Evolutionary conservation across 1,140 invertebrate species (phyloP).

Genomic region (Bicyclus anynana): DNA sequence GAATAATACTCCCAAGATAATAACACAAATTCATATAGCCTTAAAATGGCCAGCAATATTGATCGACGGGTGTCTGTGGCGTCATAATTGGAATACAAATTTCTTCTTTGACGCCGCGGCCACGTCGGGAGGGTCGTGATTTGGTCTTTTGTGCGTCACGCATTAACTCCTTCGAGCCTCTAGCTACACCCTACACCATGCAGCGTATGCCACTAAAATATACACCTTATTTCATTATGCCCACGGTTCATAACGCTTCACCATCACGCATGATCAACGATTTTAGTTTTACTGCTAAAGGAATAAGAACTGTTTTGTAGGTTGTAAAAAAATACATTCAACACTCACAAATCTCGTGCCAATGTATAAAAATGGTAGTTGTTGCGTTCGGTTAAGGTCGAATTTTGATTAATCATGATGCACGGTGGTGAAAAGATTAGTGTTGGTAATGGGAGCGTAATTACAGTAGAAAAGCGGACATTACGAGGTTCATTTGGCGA

Average conservation of each 20-base stretch:
- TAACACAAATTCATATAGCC: conserved; percentile 3
- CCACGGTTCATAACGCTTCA: conserved; percentile 28
- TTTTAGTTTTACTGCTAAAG: conserved; percentile 57
- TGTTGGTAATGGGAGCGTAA: conserved; percentile 69
- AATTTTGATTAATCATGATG: conserved; percentile 26
- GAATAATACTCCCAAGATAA: no score
- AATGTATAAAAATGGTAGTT: conserved; percentile 32
- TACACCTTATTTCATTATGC: conserved; percentile 28
- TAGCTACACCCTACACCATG: conserved; percentile 46
- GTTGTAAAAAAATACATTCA: conserved; percentile 39
- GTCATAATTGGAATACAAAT: conserved; percentile 76
- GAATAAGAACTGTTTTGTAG: conserved; percentile 61
- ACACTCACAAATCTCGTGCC: conserved; percentile 1
- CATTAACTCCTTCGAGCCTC: conserved; percentile 70
- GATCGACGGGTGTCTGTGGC: conserved; percentile 56
- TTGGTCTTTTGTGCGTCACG: conserved; percentile 73
- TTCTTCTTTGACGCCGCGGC: conserved; percentile 67
- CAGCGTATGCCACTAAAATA: conserved; percentile 23
- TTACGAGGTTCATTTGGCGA: conserved; percentile 70
- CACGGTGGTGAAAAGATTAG: conserved; percentile 51
- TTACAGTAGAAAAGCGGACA: conserved; percentile 73
- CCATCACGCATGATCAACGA: conserved; percentile 38
- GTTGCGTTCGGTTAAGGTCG: conserved; percentile 30
- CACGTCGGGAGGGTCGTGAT: conserved; percentile 62
- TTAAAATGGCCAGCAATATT: conserved; percentile 45